Conservation (phyloP, 2,113 vertebrate species). For the Vicugna pacos region DNA sequence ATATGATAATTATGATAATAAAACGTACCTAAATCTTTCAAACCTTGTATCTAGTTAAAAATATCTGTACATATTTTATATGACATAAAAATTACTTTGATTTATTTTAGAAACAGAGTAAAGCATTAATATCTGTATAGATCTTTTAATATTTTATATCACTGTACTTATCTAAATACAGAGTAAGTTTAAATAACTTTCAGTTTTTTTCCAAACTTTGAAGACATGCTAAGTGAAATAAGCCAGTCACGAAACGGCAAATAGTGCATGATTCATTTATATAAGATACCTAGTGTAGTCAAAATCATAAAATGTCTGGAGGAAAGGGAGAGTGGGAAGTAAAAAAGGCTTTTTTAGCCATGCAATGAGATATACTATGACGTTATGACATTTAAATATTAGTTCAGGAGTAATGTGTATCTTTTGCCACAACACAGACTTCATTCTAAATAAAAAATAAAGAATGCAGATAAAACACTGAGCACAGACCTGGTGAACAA, state of each 20-base stretch:
- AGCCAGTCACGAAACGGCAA: not conserved
- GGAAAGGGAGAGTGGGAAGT: not conserved
- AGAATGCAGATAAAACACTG: not conserved
- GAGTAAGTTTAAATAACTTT: not conserved
- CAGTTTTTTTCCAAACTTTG: constrained; percentile 1
- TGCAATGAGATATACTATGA: not conserved
- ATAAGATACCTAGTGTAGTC: not conserved
- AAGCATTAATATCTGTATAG: constrained; percentile 9
- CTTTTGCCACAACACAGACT: not conserved
- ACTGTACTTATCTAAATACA: not conserved
- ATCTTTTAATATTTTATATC: not conserved
- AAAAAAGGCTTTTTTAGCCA: not conserved
- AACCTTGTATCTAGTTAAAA: not conserved
- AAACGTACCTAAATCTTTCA: not conserved
- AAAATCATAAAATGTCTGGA: not conserved
- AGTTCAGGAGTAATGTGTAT: not conserved
- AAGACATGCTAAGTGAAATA: not conserved
- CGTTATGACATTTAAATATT: not conserved
- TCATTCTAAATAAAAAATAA: not conserved
- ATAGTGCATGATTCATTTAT: not conserved
- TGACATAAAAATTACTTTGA: not conserved
- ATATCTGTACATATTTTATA: not conserved
- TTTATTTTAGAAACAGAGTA: not conserved
- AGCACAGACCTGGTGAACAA: not conserved
- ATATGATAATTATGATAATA: not conserved